These are phyloP conservation scores for Columba guinea DNA, from an alignment of 2,797 vertebrate genomes.

Conservation along the genomic window DNA sequence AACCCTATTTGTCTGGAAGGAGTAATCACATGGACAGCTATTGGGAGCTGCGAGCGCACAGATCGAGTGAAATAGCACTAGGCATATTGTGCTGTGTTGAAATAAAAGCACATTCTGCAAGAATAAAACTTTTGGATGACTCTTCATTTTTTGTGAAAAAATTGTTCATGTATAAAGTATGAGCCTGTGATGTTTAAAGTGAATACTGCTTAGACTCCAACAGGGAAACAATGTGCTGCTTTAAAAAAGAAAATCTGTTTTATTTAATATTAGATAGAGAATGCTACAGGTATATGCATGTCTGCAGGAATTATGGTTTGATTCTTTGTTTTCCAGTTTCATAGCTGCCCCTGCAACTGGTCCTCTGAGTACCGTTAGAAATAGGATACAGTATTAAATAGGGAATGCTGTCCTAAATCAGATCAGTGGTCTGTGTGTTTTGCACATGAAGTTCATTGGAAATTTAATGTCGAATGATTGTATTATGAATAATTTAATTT, in stretches of 20 bases:
- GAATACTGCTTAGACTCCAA: neutral
- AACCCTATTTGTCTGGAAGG: constrained; percentile 56
- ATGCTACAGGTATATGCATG: neutral
- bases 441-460: neutral
- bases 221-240: rapidly evolving
- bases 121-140: neutral
- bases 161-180: neutral
- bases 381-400: neutral
- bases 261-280: neutral
- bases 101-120: neutral
- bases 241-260: neutral
- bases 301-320: neutral
- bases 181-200: neutral
- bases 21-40: neutral
- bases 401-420: neutral
- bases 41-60: neutral
- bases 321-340: neutral
- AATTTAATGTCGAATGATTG: neutral
- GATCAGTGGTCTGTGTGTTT: neutral
- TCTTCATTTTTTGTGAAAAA: neutral
- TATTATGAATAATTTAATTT: neutral
- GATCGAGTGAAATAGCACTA: constrained; percentile 27
- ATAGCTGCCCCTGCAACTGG: neutral
- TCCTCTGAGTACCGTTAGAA: neutral
- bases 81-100: neutral